Evolutionary conservation across 2,888 invertebrate species (phyloP).

Genomic region (Eupithecia centaureata): DNA sequence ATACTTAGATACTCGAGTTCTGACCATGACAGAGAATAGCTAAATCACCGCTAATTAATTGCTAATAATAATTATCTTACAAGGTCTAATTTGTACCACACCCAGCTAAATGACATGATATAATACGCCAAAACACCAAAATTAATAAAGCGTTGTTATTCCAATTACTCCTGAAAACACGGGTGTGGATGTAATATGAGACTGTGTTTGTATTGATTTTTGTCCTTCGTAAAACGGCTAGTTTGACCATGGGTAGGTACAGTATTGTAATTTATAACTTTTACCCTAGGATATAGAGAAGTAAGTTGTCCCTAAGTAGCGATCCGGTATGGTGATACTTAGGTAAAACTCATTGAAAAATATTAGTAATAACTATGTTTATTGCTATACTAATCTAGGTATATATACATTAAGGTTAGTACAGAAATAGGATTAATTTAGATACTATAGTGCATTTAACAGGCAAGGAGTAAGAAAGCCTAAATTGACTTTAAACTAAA

Average conservation of each 20-base stretch:
- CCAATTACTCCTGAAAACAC: conserved; percentile 24
- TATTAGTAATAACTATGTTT: too few relatives aligned
- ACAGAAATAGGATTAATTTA: too few relatives aligned
- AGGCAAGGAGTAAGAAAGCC: too few relatives aligned
- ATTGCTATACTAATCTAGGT: too few relatives aligned
- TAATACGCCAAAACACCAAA: conserved; percentile 32
- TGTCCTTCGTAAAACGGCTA: background rate
- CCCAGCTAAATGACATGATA: conserved; percentile 36
- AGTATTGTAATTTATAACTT: background rate
- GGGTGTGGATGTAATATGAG: background rate
- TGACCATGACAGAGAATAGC: background rate
- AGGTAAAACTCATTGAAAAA: too few relatives aligned
- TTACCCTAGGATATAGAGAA: too few relatives aligned
- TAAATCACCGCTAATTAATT: conserved; percentile 32
- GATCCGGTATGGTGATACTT: too few relatives aligned
- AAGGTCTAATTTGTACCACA: conserved; percentile 34
- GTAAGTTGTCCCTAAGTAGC: too few relatives aligned
- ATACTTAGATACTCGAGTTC: background rate
- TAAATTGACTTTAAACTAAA: too few relatives aligned
- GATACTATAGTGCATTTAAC: too few relatives aligned
- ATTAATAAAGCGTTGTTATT: conserved; percentile 45
- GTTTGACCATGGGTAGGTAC: background rate
- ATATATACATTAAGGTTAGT: too few relatives aligned
- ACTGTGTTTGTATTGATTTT: conserved; percentile 10
- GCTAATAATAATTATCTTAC: conserved; percentile 26